Conservation (phyloP, 2,797 vertebrate species). For the Dromococcyx pavoninus region DNA sequence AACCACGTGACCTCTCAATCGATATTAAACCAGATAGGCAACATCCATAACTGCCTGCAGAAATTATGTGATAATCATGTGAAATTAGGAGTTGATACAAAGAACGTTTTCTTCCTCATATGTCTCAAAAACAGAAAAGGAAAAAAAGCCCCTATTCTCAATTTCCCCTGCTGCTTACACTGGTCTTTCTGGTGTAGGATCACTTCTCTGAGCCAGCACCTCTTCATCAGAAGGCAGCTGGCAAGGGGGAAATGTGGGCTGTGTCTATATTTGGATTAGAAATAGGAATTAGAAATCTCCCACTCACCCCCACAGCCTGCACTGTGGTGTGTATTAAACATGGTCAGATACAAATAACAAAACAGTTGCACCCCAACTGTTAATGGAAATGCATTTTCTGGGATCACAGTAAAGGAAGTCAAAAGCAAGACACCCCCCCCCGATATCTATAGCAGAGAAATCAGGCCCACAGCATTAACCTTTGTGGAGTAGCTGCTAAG, state of each 20-base stretch:
- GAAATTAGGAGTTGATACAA: not conserved
- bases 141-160: accelerated
- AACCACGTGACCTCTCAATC: not conserved
- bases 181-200: not conserved
- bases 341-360: slow-evolving; percentile 33
- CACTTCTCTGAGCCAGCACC: not conserved
- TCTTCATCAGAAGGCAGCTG: slow-evolving; percentile 26
- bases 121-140: not conserved
- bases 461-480: not conserved
- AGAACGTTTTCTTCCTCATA: not conserved
- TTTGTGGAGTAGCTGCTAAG: not conserved
- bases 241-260: slow-evolving; percentile 20
- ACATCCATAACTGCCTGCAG: not conserved
- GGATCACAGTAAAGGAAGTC: not conserved
- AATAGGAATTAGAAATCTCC: slow-evolving; percentile 14
- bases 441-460: not conserved
- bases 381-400: not conserved
- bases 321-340: not conserved
- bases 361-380: not conserved
- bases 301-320: slow-evolving; percentile 19
- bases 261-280: slow-evolving; percentile 25
- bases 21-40: not conserved
- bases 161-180: not conserved
- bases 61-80: not conserved
- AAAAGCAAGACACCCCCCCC: not conserved